Base-by-base conservation (phyloP, 2,888 invertebrate species). In the Andrena bucephala region DNA sequence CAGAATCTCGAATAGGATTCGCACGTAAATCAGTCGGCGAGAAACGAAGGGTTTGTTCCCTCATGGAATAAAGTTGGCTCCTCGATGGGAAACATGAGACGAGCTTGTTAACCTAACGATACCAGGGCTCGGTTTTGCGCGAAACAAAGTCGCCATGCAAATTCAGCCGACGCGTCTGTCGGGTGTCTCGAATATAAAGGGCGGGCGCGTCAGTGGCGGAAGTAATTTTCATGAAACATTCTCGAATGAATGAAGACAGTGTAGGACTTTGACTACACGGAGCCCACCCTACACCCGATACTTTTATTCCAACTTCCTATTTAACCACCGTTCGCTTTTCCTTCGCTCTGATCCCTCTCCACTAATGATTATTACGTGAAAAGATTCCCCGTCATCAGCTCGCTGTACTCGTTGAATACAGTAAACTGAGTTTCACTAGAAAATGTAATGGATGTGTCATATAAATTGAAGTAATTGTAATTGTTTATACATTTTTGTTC, bases 201-300 rank as follows among this genome's bases (percentile, higher is more conserved):
- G 70, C 81, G 77, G 82, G 68, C 83, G 85, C 84, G 80, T 82
- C 81, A 62, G 74, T 77, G 72, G 77, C 78, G 87, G 83, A 89
- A 88, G 84, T 87, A 89, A 89, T 89, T 89, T 85, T 85, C 88
- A 89, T 89, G 87, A 87, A 89, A 89, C 88, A 89, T 89, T 85
- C 82, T 63, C 81, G 85, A 89, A 86, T 79, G 88, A 85, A 86
- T 77, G 89, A 79, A 77, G 63, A 54, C 33, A 72, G 78, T 54
- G 78, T 71, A 81, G 71, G 73, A 81, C 83, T 79, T 73, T 65
- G 82, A 77, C 78, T 80, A 83, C 63, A 77, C 66, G 8, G 33
- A 20, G 52, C 72, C 60, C 66, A 66, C 36, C 50, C 77, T 75
- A 76, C 79, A 77, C 75, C 69, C 84, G 84, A 77, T 72, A 77